Conservation (phyloP, 2,113 vertebrate genomes). For the Harpagus bidentatus region DNA sequence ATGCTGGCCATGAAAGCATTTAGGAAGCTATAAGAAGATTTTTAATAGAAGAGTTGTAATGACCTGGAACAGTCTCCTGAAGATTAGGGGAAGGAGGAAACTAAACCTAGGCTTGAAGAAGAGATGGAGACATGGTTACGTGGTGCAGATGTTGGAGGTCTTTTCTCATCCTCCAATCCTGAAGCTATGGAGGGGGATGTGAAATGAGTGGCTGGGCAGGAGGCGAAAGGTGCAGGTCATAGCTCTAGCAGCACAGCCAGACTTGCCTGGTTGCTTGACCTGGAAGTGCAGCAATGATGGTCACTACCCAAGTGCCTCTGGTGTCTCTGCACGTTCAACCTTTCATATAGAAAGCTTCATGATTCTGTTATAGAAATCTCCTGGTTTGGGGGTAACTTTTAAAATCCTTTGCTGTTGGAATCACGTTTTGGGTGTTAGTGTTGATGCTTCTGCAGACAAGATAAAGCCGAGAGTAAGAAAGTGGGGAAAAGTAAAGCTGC, state of each 20-base stretch:
- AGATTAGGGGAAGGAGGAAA: neutral
- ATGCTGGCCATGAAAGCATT: neutral
- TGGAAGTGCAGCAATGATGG: neutral
- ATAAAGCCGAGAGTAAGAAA: neutral
- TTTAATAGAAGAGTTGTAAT: neutral
- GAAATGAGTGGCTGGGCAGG: neutral
- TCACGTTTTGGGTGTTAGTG: neutral
- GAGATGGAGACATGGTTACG: neutral
- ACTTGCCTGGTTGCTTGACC: neutral
- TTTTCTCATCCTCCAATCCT: neutral
- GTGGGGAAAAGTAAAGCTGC: neutral
- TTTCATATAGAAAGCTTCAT: neutral
- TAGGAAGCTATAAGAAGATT: neutral
- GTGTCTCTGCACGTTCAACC: neutral
- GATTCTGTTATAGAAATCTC: neutral
- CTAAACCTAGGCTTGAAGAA: neutral
- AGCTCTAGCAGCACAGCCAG: neutral
- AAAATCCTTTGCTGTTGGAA: neutral
- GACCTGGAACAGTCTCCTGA: neutral
- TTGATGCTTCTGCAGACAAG: neutral
- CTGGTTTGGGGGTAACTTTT: neutral
- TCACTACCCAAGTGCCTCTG: neutral
- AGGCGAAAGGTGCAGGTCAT: neutral
- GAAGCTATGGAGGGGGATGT: neutral
- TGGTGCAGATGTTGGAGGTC: neutral